Conservation (phyloP, 2,797 vertebrate genomes). For the Phaenicophaeus curvirostris region DNA sequence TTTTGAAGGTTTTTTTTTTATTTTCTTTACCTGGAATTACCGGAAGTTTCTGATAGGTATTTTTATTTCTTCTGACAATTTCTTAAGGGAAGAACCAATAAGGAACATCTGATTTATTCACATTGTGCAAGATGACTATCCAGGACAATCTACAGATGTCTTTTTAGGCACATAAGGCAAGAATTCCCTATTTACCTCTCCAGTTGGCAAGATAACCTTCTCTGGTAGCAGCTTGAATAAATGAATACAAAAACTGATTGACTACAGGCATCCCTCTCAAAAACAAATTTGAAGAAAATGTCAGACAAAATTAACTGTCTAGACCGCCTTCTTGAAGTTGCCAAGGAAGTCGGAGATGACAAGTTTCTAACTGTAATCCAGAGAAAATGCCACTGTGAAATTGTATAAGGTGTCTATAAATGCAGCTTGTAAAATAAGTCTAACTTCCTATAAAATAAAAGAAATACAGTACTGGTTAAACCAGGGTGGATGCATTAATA, state of each 20-base stretch:
- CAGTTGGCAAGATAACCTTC: neutral
- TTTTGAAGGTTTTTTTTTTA: neutral
- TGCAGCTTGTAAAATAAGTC: neutral
- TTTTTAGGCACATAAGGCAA: constrained; percentile 12
- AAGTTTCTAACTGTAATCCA: neutral
- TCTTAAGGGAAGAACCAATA: constrained; percentile 2
- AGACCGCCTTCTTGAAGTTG: neutral
- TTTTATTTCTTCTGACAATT: constrained; percentile 27
- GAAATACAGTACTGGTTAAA: neutral
- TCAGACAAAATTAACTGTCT: constrained; percentile 1
- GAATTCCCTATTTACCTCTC: neutral
- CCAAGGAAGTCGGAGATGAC: neutral
- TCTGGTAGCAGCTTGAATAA: constrained; percentile 30
- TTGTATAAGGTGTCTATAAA: neutral
- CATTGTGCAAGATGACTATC: neutral
- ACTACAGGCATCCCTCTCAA: neutral
- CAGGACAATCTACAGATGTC: neutral
- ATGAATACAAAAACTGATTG: constrained; percentile 13
- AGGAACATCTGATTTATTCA: constrained; percentile 18
- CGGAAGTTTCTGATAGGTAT: neutral
- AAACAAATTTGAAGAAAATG: constrained; percentile 37
- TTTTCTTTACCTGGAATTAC: neutral
- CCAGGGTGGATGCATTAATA: neutral
- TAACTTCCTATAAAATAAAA: neutral
- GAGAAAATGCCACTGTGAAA: neutral